Base-by-base conservation (phyloP, 2,888 invertebrate species). In the Gymnocheta viridis region DNA sequence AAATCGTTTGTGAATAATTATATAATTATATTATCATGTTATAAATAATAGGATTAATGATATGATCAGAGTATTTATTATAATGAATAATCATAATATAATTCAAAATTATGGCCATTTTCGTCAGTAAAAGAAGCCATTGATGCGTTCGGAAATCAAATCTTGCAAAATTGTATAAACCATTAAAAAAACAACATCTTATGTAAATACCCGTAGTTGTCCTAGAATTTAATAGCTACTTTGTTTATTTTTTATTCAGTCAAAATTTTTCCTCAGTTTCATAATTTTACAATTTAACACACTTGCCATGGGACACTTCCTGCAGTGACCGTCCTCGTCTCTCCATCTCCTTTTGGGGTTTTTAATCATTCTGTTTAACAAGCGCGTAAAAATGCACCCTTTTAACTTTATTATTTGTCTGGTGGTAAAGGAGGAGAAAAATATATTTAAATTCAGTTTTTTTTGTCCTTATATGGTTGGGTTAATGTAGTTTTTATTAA, bases 331-430 rank as follows among this genome's bases (percentile, higher is more conserved):
- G 4, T 14, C 66, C 5, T 4, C 6, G 17, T 35, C 56, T 5
- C 35, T 4, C 10, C 22, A 29, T 19, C n/a, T 17, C 10, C 44
- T 14, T 32, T 49, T 60, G 9, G 56, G 24, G 17, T 7, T 47
- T 79, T 72, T 49, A 81, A 82, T 74, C 70, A 83, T 62, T 60
- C 17, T 85, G 82, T 80, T 86, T 58, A 73, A 77, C 85, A 82
- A 85, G 76, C 86, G 87, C 81, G 85, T 85, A 85, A 87, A 86
- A 86, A 88, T 86, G 84, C 86, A 86, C 85, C 85, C 86, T 84
- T 82, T 89, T 88, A 87, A 88, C 88, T 88, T 89, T 89, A 89
- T 90, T 89, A 90, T 89, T 88, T 77, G 78, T 38, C 24, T 41
- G 66, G 62, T n/a, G 44, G 32, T 14, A 32, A 27, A 47, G 17